Evolutionary conservation across 2,797 vertebrate species (phyloP), one percentile per base, ranked within the genome.

Genomic region (Rhinoraja longicauda): DNA sequence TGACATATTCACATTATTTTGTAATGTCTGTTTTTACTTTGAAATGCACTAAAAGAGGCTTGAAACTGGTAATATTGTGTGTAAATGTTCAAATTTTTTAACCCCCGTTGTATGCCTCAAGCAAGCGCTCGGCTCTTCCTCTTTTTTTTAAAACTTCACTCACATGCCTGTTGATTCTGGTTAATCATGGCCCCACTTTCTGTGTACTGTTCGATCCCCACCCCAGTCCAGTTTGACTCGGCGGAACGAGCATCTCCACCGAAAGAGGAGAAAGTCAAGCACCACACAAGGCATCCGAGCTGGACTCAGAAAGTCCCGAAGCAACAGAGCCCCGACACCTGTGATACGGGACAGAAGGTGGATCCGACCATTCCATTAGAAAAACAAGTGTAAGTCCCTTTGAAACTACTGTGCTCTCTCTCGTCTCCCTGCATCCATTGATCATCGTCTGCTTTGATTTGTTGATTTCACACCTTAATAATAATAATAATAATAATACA

Each of bases 191-290:
- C 88, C 15, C n/a, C 17, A 32, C 62, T 9, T 67, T 67, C 84
- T 88, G 59, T 88, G 7, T 39, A 0, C 0, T 21, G 32, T 13
- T 24, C 79, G 0, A 36, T 73, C 91, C 92, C 94, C 2, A 0
- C 45, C 94, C 62, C 95, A 99, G 98, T 97, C 95, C 98, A 99
- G 96, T 98, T 99, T 75, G 98, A 99, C 94, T 97, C 97, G 39
- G 95, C 97, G 0, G 98, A 98, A 93, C 96, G 96, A 57, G 93
- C 94, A 5, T 94, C 94, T 19, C 53, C 94, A 4, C 72, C 93
- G 90, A 98, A 96, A 95, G 98, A 99, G 75, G 98, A 97, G n/a
- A 8, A 45, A 0, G 93, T 0, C 0, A 95, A 95, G 93, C 96
- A 96, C 94, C 97, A 95, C 94, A 96, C 95, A 15, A 97, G 97